Evolutionary conservation across 2,113 vertebrate species (phyloP).

Genomic region (Terrapene triunguis): DNA sequence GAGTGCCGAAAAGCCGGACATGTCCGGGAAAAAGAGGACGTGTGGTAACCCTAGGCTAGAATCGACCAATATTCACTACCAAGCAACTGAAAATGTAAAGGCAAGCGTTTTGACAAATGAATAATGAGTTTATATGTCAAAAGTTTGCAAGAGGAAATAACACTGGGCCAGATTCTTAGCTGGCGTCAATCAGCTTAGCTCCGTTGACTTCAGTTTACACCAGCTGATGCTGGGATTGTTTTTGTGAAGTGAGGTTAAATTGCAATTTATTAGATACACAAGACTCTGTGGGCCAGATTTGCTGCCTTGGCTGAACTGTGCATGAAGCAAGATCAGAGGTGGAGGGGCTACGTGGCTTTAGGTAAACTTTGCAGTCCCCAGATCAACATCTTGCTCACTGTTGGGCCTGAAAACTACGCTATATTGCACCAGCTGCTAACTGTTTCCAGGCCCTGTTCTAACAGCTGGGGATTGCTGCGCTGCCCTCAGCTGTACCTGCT

Average conservation of each 20-base stretch:
- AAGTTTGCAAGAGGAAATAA: neutral
- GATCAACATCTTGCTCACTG: neutral
- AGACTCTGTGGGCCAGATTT: neutral
- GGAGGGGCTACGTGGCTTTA: neutral
- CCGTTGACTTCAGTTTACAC: neutral
- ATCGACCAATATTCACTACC: neutral
- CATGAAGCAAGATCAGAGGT: accelerated
- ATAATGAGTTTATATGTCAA: constrained; percentile 2
- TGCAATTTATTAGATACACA: accelerated
- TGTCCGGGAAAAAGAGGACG: no score
- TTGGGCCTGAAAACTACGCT: neutral
- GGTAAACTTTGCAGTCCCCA: neutral
- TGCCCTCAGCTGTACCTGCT: neutral
- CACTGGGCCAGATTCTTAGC: neutral
- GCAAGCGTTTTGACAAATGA: neutral
- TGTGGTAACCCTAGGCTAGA: no score
- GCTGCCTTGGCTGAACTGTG: neutral
- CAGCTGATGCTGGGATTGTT: accelerated
- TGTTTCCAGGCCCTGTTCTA: neutral
- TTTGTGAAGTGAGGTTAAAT: neutral
- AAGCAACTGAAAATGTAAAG: neutral
- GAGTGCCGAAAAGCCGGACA: no score
- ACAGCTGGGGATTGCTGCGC: neutral
- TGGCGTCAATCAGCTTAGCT: neutral
- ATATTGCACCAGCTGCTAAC: neutral